These are phyloP conservation scores for Cabera pusaria DNA, from an alignment of 2,888 invertebrate genomes.

Conservation along the genomic window DNA sequence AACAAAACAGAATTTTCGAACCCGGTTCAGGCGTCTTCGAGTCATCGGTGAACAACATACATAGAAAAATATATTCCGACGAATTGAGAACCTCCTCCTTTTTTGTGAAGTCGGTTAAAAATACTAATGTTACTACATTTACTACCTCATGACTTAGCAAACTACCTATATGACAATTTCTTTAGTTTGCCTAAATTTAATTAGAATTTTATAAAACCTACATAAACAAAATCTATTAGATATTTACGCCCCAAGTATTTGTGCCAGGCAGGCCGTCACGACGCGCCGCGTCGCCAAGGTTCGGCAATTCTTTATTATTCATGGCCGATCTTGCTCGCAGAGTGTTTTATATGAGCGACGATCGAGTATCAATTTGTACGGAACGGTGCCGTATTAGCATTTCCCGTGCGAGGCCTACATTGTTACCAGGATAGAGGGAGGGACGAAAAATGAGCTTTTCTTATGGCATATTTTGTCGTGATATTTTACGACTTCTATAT, in stretches of 20 bases:
- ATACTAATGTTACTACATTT: too few relatives aligned
- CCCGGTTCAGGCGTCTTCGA: too few relatives aligned
- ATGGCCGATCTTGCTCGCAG: constrained; percentile 76
- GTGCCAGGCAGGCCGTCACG: constrained; percentile 7
- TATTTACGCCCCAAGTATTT: constrained; percentile 1
- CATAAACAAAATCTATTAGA: constrained; percentile 2
- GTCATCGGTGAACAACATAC: background rate
- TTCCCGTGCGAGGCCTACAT: constrained; percentile 68
- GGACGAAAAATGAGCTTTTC: constrained; percentile 25
- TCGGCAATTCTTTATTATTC: constrained; percentile 81
- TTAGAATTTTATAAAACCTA: too few relatives aligned
- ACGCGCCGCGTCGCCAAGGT: constrained; percentile 56
- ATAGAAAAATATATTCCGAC: too few relatives aligned
- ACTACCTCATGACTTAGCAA: too few relatives aligned
- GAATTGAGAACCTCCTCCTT: too few relatives aligned
- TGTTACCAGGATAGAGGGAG: constrained; percentile 54
- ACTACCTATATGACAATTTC: too few relatives aligned
- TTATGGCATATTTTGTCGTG: constrained; percentile 13
- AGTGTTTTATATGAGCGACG: constrained; percentile 84
- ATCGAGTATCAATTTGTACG: constrained; percentile 83
- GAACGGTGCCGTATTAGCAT: constrained; percentile 77
- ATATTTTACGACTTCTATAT: constrained; percentile 19
- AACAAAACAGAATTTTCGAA: too few relatives aligned
- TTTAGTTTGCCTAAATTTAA: too few relatives aligned
- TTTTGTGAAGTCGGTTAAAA: too few relatives aligned